Evolutionary conservation across 92 coral and sea anemone genomes (phyloP).

Genomic region (Siderastrea siderea): DNA sequence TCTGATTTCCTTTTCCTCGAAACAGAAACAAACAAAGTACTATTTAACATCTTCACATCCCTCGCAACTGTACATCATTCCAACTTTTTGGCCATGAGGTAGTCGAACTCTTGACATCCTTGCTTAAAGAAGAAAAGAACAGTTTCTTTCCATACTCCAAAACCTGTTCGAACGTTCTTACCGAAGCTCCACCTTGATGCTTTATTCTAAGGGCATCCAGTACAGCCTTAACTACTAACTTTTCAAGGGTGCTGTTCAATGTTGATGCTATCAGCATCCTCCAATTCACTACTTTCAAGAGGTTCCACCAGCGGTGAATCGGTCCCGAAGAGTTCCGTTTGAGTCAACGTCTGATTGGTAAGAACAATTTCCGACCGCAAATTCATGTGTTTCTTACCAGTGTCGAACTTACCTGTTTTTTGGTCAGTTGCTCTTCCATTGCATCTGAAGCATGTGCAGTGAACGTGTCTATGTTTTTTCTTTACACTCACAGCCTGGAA

Average conservation of each 20-base stretch:
- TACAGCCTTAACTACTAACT: conserved; percentile 72
- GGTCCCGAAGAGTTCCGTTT: neutral
- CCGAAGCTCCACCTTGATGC: conserved; percentile 73
- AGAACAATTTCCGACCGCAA: neutral
- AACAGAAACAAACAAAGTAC: conserved; percentile 75
- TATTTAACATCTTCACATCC: conserved; percentile 77
- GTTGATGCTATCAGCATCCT: conserved; percentile 19
- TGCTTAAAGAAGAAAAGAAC: conserved; percentile 41
- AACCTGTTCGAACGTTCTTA: conserved; percentile 70
- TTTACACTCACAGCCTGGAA: conserved; percentile 62
- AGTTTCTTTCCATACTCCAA: conserved; percentile 73
- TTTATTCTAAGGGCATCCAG: conserved; percentile 73
- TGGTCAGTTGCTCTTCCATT: conserved; percentile 75
- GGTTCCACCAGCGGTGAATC: neutral
- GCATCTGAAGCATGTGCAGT: conserved; percentile 76
- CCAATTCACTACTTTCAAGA: conserved; percentile 21
- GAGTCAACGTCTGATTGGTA: conserved; percentile 3
- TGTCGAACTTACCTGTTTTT: conserved; percentile 68
- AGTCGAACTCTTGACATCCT: conserved; percentile 63
- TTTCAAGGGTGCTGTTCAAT: conserved; percentile 49
- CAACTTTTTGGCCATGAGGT: conserved; percentile 76
- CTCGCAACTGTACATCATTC: conserved; percentile 65
- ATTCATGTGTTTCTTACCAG: conserved; percentile 62
- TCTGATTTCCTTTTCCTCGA: conserved; percentile 42
- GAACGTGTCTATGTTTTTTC: conserved; percentile 76